These are phyloP conservation scores for Drosophila limbata DNA, from an alignment of 2,888 invertebrate genomes.

Conservation along the genomic window DNA sequence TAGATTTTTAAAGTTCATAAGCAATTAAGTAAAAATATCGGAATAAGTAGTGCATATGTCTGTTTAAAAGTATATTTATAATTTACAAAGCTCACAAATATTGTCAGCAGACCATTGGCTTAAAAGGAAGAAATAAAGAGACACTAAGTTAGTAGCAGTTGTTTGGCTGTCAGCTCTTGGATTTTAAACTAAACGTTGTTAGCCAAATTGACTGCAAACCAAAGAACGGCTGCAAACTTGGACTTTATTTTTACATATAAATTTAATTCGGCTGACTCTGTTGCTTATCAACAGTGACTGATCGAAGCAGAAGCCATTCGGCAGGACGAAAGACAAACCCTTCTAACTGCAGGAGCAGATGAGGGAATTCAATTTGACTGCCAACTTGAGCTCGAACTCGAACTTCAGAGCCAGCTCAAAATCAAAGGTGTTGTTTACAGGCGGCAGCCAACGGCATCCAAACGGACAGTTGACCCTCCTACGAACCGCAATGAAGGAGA, in stretches of 20 bases:
- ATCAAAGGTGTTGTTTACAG: conserved; percentile 82
- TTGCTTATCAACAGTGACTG: conserved; percentile 47
- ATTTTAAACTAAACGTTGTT: conserved; percentile 47
- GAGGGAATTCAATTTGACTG: conserved; percentile 71
- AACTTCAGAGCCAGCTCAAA: conserved; percentile 43
- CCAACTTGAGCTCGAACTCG: conserved; percentile 24
- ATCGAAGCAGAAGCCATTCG: conserved; percentile 44
- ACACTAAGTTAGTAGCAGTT: background rate
- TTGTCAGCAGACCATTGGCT: background rate
- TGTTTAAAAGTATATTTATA: background rate
- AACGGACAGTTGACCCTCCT: conserved; percentile 75
- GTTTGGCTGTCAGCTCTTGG: conserved; percentile 20
- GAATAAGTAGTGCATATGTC: too few relatives aligned
- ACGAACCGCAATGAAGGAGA: conserved; percentile 48
- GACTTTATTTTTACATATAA: conserved; percentile 17
- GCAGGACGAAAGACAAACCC: conserved; percentile 53
- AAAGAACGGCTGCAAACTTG: conserved; percentile 65
- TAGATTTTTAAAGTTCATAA: too few relatives aligned
- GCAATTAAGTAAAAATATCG: too few relatives aligned
- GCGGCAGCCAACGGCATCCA: conserved; percentile 53
- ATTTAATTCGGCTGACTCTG: conserved; percentile 37
- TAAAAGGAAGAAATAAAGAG: background rate
- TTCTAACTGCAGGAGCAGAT: conserved; percentile 54
- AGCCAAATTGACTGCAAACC: conserved; percentile 38
- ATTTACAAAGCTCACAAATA: background rate